phyloP scores from a whole-genome alignment of 2,888 invertebrate species.

The Synergus itoensis region DNA sequence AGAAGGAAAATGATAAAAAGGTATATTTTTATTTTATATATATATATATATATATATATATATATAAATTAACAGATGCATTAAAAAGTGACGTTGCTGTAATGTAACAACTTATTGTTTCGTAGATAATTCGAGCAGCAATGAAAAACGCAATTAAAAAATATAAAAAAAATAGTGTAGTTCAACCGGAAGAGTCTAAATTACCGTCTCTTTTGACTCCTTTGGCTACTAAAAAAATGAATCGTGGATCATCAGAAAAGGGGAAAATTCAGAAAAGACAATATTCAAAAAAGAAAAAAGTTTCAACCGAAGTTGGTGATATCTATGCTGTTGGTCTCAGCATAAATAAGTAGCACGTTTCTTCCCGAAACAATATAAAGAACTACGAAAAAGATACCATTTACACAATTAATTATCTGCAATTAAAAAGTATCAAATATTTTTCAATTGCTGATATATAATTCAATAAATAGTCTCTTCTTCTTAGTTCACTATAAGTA shows the following conservation, averaged over 20 bases:
- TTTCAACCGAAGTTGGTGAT: conserved; percentile 63
- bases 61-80: background rate
- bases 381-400: background rate
- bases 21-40: conserved; percentile 47
- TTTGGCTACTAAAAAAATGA: conserved; percentile 48
- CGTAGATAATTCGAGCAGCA: conserved; percentile 64
- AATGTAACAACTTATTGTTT: conserved; percentile 37
- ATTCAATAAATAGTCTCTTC: conserved; percentile 9
- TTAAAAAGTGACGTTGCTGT: background rate
- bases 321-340: conserved; percentile 72
- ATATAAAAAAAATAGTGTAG: conserved; percentile 64
- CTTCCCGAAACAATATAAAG: background rate
- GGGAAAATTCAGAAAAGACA: conserved; percentile 59
- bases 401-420: background rate
- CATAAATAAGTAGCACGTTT: conserved; percentile 56
- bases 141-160: conserved; percentile 67
- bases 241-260: conserved; percentile 53
- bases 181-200: conserved; percentile 55
- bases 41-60: too few relatives aligned
- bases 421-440: background rate
- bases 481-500: background rate
- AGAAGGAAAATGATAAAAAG: conserved; percentile 61
- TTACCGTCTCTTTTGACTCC: conserved; percentile 57
- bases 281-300: conserved; percentile 62
- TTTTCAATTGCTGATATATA: background rate